Conservation (phyloP, 2,113 vertebrate species). For the Sminthopsis crassicaudata region DNA sequence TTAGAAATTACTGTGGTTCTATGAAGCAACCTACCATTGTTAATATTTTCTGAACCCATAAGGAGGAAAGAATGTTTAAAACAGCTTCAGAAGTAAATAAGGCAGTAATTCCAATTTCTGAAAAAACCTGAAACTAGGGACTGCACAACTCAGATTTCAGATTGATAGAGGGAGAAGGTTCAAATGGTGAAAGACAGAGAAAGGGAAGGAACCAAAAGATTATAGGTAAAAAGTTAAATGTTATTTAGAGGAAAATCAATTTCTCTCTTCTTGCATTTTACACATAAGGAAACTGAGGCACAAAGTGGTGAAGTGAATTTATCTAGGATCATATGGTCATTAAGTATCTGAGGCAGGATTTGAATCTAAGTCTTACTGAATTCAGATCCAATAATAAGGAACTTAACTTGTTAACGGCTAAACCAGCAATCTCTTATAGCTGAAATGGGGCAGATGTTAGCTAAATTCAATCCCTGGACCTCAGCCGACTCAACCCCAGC, state of each 20-base stretch:
- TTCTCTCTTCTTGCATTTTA: neutral
- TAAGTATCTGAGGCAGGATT: neutral
- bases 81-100: neutral
- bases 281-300: neutral
- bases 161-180: neutral
- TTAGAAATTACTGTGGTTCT: neutral
- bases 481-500: too few relatives aligned
- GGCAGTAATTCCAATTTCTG: neutral
- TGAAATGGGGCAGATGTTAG: too few relatives aligned
- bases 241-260: neutral
- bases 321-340: neutral
- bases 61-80: neutral
- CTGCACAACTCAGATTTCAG: neutral
- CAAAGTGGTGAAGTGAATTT: neutral
- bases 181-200: neutral
- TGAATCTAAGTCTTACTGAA: neutral
- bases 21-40: neutral
- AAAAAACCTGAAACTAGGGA: neutral
- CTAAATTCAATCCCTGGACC: too few relatives aligned
- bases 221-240: neutral
- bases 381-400: too few relatives aligned
- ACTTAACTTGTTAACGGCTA: too few relatives aligned
- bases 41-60: neutral
- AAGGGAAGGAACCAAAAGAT: neutral
- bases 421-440: too few relatives aligned